These are phyloP conservation scores for Oxyura jamaicensis DNA, from an alignment of 2,113 vertebrate genomes.

Conservation along the genomic window DNA sequence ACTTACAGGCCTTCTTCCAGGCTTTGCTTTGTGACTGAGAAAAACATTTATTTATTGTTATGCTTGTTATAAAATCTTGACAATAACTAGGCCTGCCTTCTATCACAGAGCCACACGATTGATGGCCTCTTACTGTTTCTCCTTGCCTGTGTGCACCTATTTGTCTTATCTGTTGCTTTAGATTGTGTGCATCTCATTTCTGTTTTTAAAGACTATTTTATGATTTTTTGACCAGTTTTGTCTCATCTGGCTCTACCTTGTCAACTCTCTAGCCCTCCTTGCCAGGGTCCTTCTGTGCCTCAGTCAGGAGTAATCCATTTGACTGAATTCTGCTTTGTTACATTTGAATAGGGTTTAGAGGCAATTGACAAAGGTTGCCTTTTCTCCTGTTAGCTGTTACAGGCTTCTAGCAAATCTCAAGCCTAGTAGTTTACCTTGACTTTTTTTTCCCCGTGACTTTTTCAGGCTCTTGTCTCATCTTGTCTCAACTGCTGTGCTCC, in stretches of 20 bases:
- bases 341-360: not conserved
- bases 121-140: not conserved
- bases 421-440: not conserved
- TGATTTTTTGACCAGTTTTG: not conserved
- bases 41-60: not conserved
- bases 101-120: not conserved
- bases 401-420: not conserved
- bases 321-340: not conserved
- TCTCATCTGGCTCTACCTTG: not conserved
- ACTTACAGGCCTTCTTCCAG: not conserved
- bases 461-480: not conserved
- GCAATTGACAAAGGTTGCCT: not conserved
- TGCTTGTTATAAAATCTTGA: not conserved
- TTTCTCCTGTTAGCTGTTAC: not conserved
- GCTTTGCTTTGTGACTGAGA: not conserved
- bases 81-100: rapidly evolving
- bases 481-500: not conserved
- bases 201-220: not conserved
- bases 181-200: not conserved
- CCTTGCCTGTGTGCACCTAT: not conserved
- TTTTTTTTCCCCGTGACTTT: not conserved
- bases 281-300: not conserved
- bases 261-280: not conserved
- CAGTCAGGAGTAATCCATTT: not conserved
- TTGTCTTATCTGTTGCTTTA: not conserved